Base-by-base conservation (phyloP, 1,140 invertebrate genomes). In the Bombus huntii region DNA sequence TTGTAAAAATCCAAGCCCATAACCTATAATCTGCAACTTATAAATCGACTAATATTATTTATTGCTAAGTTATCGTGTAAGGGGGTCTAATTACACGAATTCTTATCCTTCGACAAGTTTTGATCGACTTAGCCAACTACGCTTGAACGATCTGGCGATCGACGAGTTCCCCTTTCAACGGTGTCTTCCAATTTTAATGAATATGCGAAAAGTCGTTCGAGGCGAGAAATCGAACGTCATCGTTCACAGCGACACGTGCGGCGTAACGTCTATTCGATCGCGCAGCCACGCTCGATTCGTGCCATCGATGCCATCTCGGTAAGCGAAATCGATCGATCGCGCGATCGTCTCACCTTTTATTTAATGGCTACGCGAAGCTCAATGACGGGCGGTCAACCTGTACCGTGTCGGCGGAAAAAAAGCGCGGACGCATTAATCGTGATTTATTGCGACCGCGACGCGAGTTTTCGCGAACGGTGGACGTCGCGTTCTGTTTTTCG, bases 331-430 rank as follows among this genome's bases (percentile, higher is more conserved):
- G 18, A 18, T 62, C 59, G n/a, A n/a, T 37, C 47, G 42, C 74
- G 73, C 88, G 88, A 89, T 82, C 86, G 87, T 83, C 71, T 81
- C 72, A 71, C 70, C 28, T 83, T 86, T 83, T 75, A 39, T 83
- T 82, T 78, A 90, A 91, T 91, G 86, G 89, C 88, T 71, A n/a
- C 73, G 8, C 31, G 68, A 22, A 10, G 9, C 57, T 65, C 83
- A 76, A 90, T 89, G 85, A 89, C 88, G 79, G 86, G 84, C 62
- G 77, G 65, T 59, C 72, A 22, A 22, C 53, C 86, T 79, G 87
- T 81, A 90, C 84, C 83, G 85, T 78, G 75, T 68, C 79, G 78
- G 34, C 86, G 83, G 22, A 74, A 57, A 66, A 87, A 81, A 22
- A n/a, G 12, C 22, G 37, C n/a, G 42, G 22, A 76, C 62, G 28